phyloP scores from a whole-genome alignment of 2,797 vertebrate species.

The Chiloscyllium punctatum region DNA sequence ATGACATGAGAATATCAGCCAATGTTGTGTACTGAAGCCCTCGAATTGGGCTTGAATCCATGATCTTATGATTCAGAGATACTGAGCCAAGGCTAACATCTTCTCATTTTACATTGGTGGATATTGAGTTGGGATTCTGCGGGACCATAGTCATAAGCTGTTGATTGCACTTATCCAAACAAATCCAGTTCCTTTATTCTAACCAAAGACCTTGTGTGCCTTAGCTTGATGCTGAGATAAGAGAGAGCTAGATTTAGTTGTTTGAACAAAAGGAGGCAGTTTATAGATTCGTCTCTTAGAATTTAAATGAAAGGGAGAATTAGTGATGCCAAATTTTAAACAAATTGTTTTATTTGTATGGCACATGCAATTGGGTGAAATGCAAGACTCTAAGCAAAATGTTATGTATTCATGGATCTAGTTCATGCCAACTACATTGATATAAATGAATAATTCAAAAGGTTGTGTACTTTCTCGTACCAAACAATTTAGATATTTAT shows the following conservation, averaged over 20 bases:
- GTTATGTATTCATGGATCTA: neutral
- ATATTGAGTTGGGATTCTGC: neutral
- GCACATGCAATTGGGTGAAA: neutral
- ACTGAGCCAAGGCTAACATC: neutral
- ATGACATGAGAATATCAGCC: neutral
- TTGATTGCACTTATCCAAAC: neutral
- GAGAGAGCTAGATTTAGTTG: neutral
- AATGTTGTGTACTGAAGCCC: neutral
- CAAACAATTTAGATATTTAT: no score
- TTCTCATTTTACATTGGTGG: neutral
- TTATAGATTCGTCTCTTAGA: neutral
- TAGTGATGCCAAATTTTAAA: neutral
- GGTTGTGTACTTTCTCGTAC: slow-evolving; percentile 6
- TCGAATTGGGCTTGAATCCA: neutral
- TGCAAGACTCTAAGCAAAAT: neutral
- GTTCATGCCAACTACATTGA: neutral
- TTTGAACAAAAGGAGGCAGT: neutral
- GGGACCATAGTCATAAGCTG: neutral
- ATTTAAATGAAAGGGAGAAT: neutral
- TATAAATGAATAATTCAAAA: neutral
- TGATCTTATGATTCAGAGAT: neutral
- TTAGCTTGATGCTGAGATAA: neutral
- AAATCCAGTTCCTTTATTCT: neutral
- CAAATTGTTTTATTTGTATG: neutral
- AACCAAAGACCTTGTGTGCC: neutral